phyloP scores from a whole-genome alignment of 1,140 invertebrate species.

The Apis florea region DNA sequence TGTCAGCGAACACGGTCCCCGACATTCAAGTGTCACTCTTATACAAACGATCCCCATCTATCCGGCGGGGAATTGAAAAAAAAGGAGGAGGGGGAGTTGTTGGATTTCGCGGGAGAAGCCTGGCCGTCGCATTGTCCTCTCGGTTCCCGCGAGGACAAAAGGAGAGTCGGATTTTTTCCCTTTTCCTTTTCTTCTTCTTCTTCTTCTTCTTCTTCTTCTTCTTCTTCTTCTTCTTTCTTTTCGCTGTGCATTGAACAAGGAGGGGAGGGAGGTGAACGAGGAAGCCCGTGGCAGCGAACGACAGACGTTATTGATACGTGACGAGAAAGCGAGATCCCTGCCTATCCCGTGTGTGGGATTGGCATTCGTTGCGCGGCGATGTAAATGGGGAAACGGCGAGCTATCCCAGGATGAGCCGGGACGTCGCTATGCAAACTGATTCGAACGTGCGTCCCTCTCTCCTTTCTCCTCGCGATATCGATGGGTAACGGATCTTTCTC shows the following conservation, averaged over 20 bases:
- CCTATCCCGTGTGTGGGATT: slow-evolving; percentile 51
- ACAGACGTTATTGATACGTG: slow-evolving; percentile 62
- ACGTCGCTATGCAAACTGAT: slow-evolving; percentile 62
- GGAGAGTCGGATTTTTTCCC: not conserved
- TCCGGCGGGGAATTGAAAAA: not conserved
- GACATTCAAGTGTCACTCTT: slow-evolving; percentile 23
- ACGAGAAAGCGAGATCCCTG: slow-evolving; percentile 54
- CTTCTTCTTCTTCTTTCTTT: too few relatives aligned
- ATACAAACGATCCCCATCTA: slow-evolving; percentile 16
- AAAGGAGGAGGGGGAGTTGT: not conserved
- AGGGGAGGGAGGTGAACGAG: not conserved
- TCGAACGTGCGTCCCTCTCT: slow-evolving; percentile 46
- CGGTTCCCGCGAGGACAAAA: slow-evolving; percentile 15
- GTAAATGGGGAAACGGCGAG: slow-evolving; percentile 45
- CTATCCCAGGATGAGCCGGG: slow-evolving; percentile 56
- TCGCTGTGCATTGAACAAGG: too few relatives aligned
- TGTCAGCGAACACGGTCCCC: slow-evolving; percentile 3
- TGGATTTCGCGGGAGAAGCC: not conserved
- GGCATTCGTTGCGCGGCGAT: slow-evolving; percentile 57
- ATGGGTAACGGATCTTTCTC: too few relatives aligned
- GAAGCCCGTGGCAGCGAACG: slow-evolving; percentile 41
- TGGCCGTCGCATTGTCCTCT: not conserved
- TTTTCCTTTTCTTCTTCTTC: not conserved
- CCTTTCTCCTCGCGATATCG: slow-evolving; percentile 7
- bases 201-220: too few relatives aligned